A percentile compares a stretch with the other conserved stretches of the same genome.
Evolutionary conservation across 2,797 vertebrate genomes (phyloP).

Genomic region (Psittacula derbiana): DNA sequence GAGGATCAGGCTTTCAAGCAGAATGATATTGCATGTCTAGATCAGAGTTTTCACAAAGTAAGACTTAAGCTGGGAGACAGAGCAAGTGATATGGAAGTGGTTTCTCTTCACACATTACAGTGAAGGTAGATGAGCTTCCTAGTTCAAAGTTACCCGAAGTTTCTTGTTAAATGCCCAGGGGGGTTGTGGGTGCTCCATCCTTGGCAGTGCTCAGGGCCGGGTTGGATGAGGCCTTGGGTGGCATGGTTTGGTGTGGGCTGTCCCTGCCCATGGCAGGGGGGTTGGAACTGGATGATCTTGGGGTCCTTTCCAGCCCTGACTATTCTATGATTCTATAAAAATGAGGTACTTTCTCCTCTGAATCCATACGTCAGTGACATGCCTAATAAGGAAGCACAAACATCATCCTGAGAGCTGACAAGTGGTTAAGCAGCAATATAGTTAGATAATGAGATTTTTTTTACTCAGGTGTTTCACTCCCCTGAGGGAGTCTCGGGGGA

Average conservation of each 20-base stretch:
- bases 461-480: background rate
- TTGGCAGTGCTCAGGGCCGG: too few species aligned
- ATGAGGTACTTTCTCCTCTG: background rate
- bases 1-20: background rate
- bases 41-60: background rate
- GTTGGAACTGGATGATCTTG: too few species aligned
- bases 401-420: background rate
- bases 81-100: background rate
- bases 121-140: background rate
- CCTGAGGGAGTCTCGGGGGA: background rate
- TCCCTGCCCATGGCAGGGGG: too few species aligned
- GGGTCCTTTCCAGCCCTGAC: too few species aligned
- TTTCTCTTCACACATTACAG: background rate
- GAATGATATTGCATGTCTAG: background rate
- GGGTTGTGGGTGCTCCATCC: too few species aligned
- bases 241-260: too few species aligned
- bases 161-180: background rate
- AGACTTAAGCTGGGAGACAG: background rate
- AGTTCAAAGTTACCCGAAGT: background rate
- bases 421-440: background rate
- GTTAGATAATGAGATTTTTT: background rate
- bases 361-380: background rate
- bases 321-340: too few species aligned
- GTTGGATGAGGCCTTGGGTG: too few species aligned
- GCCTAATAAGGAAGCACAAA: background rate